Base-by-base conservation (phyloP, 2,888 invertebrate species). In the Emesis furor region DNA sequence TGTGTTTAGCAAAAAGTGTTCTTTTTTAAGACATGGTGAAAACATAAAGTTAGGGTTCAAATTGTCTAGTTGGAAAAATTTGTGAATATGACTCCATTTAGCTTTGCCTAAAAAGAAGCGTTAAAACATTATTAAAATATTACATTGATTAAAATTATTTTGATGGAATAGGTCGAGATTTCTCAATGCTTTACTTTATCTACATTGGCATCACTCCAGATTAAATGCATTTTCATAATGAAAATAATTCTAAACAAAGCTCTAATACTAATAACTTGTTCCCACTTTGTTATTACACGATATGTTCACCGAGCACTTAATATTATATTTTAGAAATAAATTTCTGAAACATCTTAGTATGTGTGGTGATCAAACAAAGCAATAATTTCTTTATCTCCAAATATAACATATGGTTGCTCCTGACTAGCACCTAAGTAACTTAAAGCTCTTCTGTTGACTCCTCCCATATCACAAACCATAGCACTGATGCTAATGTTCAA, bases 401-500 rank as follows among this genome's bases (percentile, higher is more conserved):
- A 32, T n/a, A 30, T 30, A 14, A 51, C 32, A n/a, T n/a, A 51
- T 32, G 55, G 62, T 65, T 67, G 62, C 24, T 51, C n/a, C 7
- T n/a, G 12, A 39, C 78, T 76, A 10, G 85, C 83, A 17, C 81
- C 85, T 76, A 87, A 84, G 35, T 75, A 81, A 8, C 51, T 30
- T 17, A 86, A 46, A 14, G 83, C 85, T 71, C 80, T 35, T 51
- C 76, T 79, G 59, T 88, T 86, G 8, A 85, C 85, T 37, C 82
- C 78, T 74, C 79, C 81, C 83, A 86, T 81, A 62, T 88, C 86
- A 62, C 79, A 84, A 2, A 88, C 81, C n/a, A 80, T 86, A 3
- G 81, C 83, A 17, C 62, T 14, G 30, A 87, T 76, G 55, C 79
- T 82, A 3, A 89, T 37, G 1, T 82, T 82, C 5, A 62, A 30